These are phyloP conservation scores for Hirtodrosophila trivittata DNA, from an alignment of 2,888 invertebrate genomes.

Conservation along the genomic window DNA sequence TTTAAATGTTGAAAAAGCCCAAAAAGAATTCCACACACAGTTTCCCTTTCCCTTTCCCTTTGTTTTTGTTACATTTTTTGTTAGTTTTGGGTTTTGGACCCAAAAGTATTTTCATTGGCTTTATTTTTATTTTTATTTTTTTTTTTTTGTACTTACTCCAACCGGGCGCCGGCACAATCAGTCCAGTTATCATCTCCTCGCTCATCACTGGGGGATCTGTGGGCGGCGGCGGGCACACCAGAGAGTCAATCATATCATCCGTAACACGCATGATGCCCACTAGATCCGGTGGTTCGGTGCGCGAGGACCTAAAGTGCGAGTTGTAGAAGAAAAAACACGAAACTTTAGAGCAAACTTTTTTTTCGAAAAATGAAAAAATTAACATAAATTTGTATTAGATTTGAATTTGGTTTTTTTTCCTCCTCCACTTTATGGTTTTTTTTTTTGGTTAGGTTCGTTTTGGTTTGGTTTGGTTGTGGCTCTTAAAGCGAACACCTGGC, in stretches of 20 bases:
- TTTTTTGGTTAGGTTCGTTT: slow-evolving; percentile 11
- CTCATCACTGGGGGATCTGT: slow-evolving; percentile 96
- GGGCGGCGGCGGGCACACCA: slow-evolving; percentile 98
- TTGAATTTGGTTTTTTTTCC: slow-evolving; percentile 14
- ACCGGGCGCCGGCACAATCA: slow-evolving; percentile 98
- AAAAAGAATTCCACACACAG: slow-evolving; percentile 32
- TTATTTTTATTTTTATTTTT: slow-evolving; percentile 19
- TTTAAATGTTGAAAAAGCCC: slow-evolving; percentile 44
- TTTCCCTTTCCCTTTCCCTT: slow-evolving; percentile 23
- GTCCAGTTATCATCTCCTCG: slow-evolving; percentile 97
- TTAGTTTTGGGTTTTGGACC: slow-evolving; percentile 3
- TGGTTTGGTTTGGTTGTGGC: slow-evolving; percentile 7
- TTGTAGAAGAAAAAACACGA: slow-evolving; percentile 1
- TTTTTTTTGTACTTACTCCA: slow-evolving; percentile 89
- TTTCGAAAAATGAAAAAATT: slow-evolving; percentile 27
- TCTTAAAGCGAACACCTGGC: slow-evolving; percentile 38
- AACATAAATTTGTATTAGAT: slow-evolving; percentile 46
- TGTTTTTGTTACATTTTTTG: background rate
- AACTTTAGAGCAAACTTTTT: slow-evolving; percentile 10
- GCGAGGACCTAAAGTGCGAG: slow-evolving; percentile 87
- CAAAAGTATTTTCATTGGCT: slow-evolving; percentile 33
- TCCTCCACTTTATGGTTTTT: slow-evolving; percentile 5
- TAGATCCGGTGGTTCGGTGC: slow-evolving; percentile 91
- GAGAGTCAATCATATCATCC: slow-evolving; percentile 97
- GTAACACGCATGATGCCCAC: slow-evolving; percentile 92